Conservation (phyloP, 2,888 invertebrate genomes). For the Listrodromus nycthemerus region DNA sequence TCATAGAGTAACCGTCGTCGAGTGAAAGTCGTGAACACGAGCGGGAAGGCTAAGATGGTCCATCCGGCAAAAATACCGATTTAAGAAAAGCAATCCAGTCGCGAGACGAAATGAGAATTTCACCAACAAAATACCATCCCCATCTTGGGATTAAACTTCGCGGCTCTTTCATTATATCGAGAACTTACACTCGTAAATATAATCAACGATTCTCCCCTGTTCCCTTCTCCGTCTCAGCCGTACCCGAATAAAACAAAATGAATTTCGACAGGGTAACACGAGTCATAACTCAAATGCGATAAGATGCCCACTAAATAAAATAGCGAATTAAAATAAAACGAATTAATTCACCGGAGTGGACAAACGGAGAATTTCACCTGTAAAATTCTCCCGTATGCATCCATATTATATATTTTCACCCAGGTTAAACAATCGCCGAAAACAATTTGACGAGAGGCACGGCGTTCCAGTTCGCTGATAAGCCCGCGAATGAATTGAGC, state of each 20-base stretch:
- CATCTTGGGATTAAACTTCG: constrained; percentile 75
- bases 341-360: no score
- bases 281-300: no score
- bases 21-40: neutral
- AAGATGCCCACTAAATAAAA: no score
- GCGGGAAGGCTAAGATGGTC: neutral
- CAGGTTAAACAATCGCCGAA: constrained; percentile 48
- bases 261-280: no score
- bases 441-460: constrained; percentile 68
- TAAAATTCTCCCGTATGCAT: no score
- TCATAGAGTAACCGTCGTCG: neutral
- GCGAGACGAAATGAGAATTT: neutral
- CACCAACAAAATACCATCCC: neutral
- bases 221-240: no score
- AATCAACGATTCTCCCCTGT: constrained; percentile 77
- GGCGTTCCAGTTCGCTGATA: constrained; percentile 67
- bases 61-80: neutral
- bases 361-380: no score
- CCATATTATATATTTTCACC: neutral
- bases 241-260: no score
- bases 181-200: constrained; percentile 84
- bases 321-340: no score
- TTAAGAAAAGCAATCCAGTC: neutral
- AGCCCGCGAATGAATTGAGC: constrained; percentile 82
- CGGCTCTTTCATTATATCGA: constrained; percentile 80